Conservation (phyloP, 2,113 vertebrate genomes). For the Euleptes europaea region DNA sequence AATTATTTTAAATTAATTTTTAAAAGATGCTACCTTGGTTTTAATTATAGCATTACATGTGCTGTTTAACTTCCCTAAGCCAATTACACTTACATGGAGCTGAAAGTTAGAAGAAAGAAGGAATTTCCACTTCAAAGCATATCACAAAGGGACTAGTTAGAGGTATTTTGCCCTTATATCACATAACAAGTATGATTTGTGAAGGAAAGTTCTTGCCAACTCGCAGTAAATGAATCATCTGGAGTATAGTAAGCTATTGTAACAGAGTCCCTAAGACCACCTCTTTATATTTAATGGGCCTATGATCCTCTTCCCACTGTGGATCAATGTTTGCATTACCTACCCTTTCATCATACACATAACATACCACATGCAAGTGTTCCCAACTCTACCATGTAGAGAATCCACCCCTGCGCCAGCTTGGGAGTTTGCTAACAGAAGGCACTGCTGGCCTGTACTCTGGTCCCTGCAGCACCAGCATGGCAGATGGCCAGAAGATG, state of each 20-base stretch:
- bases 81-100: constrained; percentile 36
- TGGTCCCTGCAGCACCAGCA: too few relatives aligned
- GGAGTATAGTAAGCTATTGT: not conserved
- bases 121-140: constrained; percentile 56
- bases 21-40: constrained; percentile 56
- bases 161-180: constrained; percentile 32
- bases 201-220: constrained; percentile 21
- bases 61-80: constrained; percentile 35
- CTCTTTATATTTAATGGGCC: not conserved
- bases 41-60: constrained; percentile 54
- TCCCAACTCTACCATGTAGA: too few relatives aligned
- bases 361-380: not conserved
- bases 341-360: not conserved
- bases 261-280: not conserved
- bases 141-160: constrained; percentile 39
- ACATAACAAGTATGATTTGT: constrained; percentile 25
- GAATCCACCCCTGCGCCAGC: not conserved
- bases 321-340: not conserved
- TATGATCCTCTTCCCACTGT: not conserved
- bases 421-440: not conserved
- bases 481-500: too few relatives aligned
- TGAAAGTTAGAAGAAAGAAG: constrained; percentile 48
- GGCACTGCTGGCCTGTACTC: not conserved
- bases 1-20: constrained; percentile 59
- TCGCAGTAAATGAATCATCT: constrained; percentile 32